A percentile compares a stretch with the other conserved stretches of the same genome.
phyloP scores from a whole-genome alignment of 2,113 vertebrate species.

The Sapayoa aenigma region DNA sequence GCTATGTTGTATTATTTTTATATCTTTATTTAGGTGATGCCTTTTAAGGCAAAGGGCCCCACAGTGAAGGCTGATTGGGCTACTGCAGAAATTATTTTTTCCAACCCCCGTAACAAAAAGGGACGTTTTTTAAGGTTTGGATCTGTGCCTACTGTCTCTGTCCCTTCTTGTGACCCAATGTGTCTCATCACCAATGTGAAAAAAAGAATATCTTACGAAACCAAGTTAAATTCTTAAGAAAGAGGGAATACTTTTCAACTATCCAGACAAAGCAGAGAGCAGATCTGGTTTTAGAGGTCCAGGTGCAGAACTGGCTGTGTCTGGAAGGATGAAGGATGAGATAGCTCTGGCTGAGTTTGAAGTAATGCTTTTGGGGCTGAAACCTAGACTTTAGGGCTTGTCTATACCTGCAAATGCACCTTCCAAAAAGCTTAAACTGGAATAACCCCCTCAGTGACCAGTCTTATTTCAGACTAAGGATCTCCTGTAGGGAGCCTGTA shows the following conservation, averaged over 20 bases:
- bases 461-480: neutral
- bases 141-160: neutral
- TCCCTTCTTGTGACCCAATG: neutral
- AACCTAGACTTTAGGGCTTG: neutral
- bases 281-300: neutral
- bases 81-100: accelerated
- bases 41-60: slow-evolving; percentile 1
- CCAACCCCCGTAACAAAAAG: neutral
- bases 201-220: neutral
- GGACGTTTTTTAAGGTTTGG: accelerated
- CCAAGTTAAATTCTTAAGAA: neutral
- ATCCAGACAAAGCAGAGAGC: neutral
- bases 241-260: neutral
- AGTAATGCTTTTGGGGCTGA: neutral
- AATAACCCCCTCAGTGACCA: neutral
- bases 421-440: neutral
- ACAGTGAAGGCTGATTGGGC: neutral
- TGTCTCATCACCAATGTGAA: neutral
- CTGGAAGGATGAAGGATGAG: neutral
- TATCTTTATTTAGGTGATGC: slow-evolving; percentile 22
- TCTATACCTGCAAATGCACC: neutral
- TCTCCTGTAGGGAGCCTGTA: neutral
- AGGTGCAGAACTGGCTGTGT: neutral
- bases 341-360: neutral
- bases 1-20: slow-evolving; percentile 3